Evolutionary conservation across 1,140 invertebrate species (phyloP).

Genomic region (Pissodes strobi): DNA sequence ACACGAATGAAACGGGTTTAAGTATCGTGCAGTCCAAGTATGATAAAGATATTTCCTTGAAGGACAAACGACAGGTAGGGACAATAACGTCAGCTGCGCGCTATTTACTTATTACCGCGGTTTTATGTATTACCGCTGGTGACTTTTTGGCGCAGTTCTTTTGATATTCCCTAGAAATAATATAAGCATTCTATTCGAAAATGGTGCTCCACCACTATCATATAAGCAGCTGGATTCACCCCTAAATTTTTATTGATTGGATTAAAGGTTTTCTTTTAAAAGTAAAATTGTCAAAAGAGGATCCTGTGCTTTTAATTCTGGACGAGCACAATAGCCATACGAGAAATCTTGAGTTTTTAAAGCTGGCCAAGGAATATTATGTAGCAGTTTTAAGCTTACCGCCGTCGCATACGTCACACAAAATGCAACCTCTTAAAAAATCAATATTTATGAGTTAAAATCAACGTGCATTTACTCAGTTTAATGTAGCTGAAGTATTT

Average conservation of each 20-base stretch:
- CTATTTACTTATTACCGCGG: slow-evolving; percentile 39
- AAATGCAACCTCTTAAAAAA: slow-evolving; percentile 44
- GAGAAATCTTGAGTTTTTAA: slow-evolving; percentile 50
- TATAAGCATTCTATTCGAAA: too few species aligned
- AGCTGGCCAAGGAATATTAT: slow-evolving; percentile 45
- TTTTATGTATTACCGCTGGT: slow-evolving; percentile 47
- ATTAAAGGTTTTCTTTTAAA: slow-evolving; percentile 48
- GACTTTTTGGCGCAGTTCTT: slow-evolving; percentile 50
- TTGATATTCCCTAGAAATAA: slow-evolving; percentile 54
- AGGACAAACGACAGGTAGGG: slow-evolving; percentile 50
- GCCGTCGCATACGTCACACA: too few species aligned
- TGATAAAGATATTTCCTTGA: slow-evolving; percentile 46
- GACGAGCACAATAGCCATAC: slow-evolving; percentile 51
- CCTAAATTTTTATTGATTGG: slow-evolving; percentile 45
- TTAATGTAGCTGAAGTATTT: slow-evolving; percentile 43
- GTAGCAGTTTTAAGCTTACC: slow-evolving; percentile 50
- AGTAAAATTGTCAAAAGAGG: slow-evolving; percentile 39
- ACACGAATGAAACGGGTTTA: slow-evolving; percentile 53
- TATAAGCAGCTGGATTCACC: slow-evolving; percentile 44
- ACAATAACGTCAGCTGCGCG: too few species aligned
- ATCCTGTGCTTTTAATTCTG: slow-evolving; percentile 47
- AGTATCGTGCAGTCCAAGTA: too few species aligned
- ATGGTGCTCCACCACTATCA: too few species aligned
- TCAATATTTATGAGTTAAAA: slow-evolving; percentile 34
- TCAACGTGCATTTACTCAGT: slow-evolving; percentile 31